These are phyloP conservation scores for Tetranychus truncatus DNA, from an alignment of 2,888 invertebrate species.

Conservation along the genomic window DNA sequence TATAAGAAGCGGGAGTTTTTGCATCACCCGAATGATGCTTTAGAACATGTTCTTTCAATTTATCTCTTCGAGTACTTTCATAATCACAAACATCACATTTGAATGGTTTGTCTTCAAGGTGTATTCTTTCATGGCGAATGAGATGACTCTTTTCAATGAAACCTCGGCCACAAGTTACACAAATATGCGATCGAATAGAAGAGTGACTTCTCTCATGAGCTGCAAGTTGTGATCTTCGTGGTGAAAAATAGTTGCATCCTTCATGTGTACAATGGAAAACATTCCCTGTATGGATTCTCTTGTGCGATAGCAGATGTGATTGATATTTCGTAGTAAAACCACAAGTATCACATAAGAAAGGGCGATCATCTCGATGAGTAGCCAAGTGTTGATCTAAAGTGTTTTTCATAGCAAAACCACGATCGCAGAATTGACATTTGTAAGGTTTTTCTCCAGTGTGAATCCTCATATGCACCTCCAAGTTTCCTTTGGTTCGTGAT, in stretches of 20 bases:
- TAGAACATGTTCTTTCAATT: constrained; percentile 41
- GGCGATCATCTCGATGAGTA: constrained; percentile 41
- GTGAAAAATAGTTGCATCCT: constrained; percentile 44
- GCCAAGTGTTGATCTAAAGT: constrained; percentile 43
- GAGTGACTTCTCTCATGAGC: constrained; percentile 45
- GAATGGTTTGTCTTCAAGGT: constrained; percentile 45
- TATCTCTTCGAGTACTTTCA: constrained; percentile 45
- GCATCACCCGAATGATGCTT: constrained; percentile 33
- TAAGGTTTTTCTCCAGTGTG: constrained; percentile 43
- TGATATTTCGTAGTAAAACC: constrained; percentile 48
- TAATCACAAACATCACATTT: constrained; percentile 42
- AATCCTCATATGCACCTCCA: constrained; percentile 42
- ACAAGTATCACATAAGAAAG: constrained; percentile 47
- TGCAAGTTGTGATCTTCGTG: constrained; percentile 46
- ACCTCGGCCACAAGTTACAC: constrained; percentile 42
- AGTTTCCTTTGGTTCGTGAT: constrained; percentile 42
- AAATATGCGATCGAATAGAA: constrained; percentile 39
- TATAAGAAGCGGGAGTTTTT: constrained; percentile 27
- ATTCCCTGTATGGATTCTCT: constrained; percentile 45
- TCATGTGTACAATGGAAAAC: constrained; percentile 45
- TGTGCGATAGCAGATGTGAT: constrained; percentile 46
- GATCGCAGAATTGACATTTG: constrained; percentile 42
- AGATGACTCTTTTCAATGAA: constrained; percentile 50
- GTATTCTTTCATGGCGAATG: constrained; percentile 46
- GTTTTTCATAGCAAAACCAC: constrained; percentile 42